Conservation (phyloP, 2,113 vertebrate genomes). For the Saccopteryx bilineata region DNA sequence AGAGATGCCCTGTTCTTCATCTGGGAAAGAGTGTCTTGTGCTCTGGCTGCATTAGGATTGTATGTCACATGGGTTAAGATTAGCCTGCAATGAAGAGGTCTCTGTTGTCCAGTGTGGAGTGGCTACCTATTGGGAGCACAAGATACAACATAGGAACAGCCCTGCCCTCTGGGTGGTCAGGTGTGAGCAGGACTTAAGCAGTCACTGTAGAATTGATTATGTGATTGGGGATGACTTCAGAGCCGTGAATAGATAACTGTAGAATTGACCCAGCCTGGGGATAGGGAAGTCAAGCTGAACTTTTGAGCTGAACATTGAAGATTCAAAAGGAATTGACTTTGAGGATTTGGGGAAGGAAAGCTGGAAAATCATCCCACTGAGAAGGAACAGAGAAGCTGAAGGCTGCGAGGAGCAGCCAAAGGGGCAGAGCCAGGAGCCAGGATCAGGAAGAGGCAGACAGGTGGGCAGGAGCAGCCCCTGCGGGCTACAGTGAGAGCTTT, state of each 20-base stretch:
- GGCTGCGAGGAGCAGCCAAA: neutral
- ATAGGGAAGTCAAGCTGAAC: neutral
- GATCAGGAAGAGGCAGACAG: neutral
- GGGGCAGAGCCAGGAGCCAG: neutral
- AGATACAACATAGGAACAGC: neutral
- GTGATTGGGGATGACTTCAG: neutral
- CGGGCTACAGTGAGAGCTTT: neutral
- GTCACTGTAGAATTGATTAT: neutral
- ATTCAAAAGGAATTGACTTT: neutral
- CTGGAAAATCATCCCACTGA: neutral
- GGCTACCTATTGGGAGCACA: fast-evolving
- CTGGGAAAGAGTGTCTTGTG: fast-evolving
- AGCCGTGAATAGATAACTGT: neutral
- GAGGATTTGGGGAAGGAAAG: too few relatives aligned
- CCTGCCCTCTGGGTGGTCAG: neutral
- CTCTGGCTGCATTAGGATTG: neutral
- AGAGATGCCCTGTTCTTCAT: too few relatives aligned
- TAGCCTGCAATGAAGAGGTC: neutral
- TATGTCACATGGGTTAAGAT: neutral
- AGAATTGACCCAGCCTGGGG: neutral
- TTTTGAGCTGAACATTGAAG: neutral
- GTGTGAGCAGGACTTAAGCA: neutral
- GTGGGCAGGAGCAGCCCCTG: neutral
- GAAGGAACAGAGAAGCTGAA: neutral
- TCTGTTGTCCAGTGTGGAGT: too few relatives aligned